phyloP scores from a whole-genome alignment of 2,888 invertebrate genomes.

The Ctena decussata region DNA sequence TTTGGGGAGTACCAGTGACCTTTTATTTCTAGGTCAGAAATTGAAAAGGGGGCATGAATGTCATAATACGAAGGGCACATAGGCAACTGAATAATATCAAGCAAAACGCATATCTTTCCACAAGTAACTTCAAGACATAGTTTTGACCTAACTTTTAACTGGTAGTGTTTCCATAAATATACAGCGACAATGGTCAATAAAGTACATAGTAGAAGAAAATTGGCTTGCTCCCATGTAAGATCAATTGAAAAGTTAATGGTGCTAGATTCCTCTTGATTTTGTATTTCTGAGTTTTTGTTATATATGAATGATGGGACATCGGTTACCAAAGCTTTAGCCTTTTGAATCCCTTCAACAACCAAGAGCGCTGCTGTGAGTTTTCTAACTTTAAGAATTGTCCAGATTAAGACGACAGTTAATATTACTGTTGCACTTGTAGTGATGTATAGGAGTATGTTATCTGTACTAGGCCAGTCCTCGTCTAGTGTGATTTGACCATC shows the following conservation, averaged over 20 bases:
- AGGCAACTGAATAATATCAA: no score
- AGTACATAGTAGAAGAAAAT: conserved; percentile 2
- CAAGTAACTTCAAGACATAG: no score
- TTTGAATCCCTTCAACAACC: neutral
- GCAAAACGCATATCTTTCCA: no score
- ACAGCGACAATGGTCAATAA: conserved; percentile 1
- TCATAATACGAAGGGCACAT: no score
- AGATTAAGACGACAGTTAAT: neutral
- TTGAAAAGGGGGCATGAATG: no score
- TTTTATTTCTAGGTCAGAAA: no score
- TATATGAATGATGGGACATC: conserved; percentile 29
- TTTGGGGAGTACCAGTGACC: no score
- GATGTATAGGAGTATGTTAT: conserved; percentile 12
- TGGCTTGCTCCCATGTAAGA: conserved; percentile 32
- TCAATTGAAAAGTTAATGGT: neutral
- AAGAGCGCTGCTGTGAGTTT: neutral
- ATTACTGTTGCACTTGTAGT: neutral
- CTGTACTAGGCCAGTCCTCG: conserved; percentile 19
- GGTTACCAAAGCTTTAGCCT: conserved; percentile 15
- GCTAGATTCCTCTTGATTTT: neutral
- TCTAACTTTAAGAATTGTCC: conserved; percentile 23
- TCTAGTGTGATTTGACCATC: conserved; percentile 34
- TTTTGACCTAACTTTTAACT: neutral
- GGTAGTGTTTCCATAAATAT: neutral
- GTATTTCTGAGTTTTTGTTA: neutral